Percentiles rank a stretch among this genome's conserved stretches.
Conservation (phyloP, 1,140 invertebrate genomes). For the Calliphora vicina region DNA sequence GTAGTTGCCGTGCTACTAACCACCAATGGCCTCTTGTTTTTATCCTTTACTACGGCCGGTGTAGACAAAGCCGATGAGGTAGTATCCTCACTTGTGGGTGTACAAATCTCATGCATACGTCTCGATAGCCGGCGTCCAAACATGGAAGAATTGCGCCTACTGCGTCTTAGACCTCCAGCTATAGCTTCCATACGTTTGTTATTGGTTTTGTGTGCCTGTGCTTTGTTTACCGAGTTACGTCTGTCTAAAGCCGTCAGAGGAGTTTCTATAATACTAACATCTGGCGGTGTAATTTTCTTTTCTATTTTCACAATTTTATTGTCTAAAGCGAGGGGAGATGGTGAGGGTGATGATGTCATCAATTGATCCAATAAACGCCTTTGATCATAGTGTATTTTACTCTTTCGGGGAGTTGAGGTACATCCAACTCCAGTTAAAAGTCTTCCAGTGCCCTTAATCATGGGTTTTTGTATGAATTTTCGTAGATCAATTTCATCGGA, state of each 20-base stretch:
- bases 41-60: not conserved
- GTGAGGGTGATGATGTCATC: slow-evolving; percentile 18
- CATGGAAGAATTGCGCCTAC: slow-evolving; percentile 10
- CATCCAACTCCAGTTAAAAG: slow-evolving; percentile 39
- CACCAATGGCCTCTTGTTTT: not conserved
- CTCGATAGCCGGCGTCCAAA: not conserved
- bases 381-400: slow-evolving; percentile 49
- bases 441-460: not conserved
- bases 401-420: slow-evolving; percentile 55
- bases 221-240: not conserved
- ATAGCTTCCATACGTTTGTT: slow-evolving; percentile 3
- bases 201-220: slow-evolving; percentile 14
- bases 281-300: slow-evolving; percentile 19
- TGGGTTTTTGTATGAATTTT: slow-evolving; percentile 19
- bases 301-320: not conserved
- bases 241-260: not conserved
- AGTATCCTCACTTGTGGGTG: slow-evolving; percentile 5
- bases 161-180: not conserved
- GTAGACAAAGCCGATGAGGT: slow-evolving; percentile 18
- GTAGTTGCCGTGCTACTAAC: not conserved
- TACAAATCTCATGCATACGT: slow-evolving; percentile 28
- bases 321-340: slow-evolving; percentile 12
- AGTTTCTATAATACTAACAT: slow-evolving; percentile 8
- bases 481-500: not conserved
- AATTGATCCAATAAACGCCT: slow-evolving; percentile 42